Evolutionary conservation across 2,797 vertebrate genomes (phyloP), one percentile per base, ranked within the genome.

Genomic region (Urocyon cinereoargenteus): DNA sequence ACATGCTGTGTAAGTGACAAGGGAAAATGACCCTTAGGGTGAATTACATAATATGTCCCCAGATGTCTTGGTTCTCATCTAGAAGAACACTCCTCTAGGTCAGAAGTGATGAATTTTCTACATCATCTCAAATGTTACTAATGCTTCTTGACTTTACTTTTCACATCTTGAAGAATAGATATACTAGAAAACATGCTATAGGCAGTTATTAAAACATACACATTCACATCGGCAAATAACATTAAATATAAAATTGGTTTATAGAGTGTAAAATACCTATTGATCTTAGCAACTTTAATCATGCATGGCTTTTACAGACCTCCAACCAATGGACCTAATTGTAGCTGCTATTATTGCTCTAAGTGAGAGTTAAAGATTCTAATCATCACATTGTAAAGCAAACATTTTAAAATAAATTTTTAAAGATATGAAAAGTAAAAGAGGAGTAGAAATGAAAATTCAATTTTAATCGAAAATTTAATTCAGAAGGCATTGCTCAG

Each of bases 261-360:
- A 11, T 90, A 83, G 31, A 68, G 51, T 86, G 1, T 45, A 79
- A 97, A 96, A 92, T 57, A 81, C 51, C 61, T 94, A 89, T 91
- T 85, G 45, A 13, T 84, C 73, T 86, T 31, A 96, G 77, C 16
- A 93, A 31, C 68, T 96, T 91, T 96, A 94, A 90, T 98, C 97
- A 97, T 83, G 72, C 57, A 78, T 86, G 45, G 59, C 86, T 96
- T 92, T 86, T 3, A 0, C 9, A 19, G 21, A 78, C 13, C 70
- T 97, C 86, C 66, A 59, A 96, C 90, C 55, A 97, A 96, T 73
- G 89, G 8, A 87, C 66, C 79, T 59, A 77, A 97, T 97, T 97
- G 40, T 26, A 88, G 64, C 12, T 96, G 36, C 75, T 89, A 95
- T 75, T 95, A 11, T 28, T 97, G 40, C 40, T 86, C 77, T 97